Base-by-base conservation (phyloP, 2,888 invertebrate genomes). In the Abscondita cerata region DNA sequence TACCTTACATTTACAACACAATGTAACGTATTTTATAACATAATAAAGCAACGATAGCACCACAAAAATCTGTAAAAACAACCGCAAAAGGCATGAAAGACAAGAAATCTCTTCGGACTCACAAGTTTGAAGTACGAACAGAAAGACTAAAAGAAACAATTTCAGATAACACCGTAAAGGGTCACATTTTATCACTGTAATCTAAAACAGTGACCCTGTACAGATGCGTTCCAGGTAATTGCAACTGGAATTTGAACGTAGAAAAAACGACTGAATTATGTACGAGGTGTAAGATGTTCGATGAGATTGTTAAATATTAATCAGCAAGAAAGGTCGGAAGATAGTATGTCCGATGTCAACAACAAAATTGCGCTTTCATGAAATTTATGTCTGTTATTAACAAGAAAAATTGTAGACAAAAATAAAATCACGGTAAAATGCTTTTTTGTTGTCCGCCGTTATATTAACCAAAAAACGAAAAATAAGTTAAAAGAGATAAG, bases 141-240 rank as follows among this genome's bases (percentile, higher is more conserved):
- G 51, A 59, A 59, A 52, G 52, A 59, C 46, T 52, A 33, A 47
- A 36, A 48, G 52, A 63, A 63, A 63, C 59, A 63, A 63, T 63
- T 63, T 55, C 40, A 54, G 59, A 63, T 59, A 63, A 44, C 52
- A 46, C 51, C 55, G 34, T 50, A 55, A n/a, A 60, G 62, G 57
- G 62, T 62, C 58, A 59, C 62, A 66, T 68, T 69, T 71, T 66
- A 69, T 71, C 69, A 64, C 59, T 34, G 54, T 68, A 68, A 68
- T 67, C 66, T 63, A 59, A 70, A 64, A 58, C 70, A 64, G 66
- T 70, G 69, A 69, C 66, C 69, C 64, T 55, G 59, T 57, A 64
- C 69, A 70, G 71, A 68, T 71, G 69, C 64, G 66, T 65, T 67
- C 61, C 65, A 70, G 71, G 70, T 71, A 71, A 71, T 71, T 70